Conservation (phyloP, 2,113 vertebrate genomes). For the Harpagus bidentatus region DNA sequence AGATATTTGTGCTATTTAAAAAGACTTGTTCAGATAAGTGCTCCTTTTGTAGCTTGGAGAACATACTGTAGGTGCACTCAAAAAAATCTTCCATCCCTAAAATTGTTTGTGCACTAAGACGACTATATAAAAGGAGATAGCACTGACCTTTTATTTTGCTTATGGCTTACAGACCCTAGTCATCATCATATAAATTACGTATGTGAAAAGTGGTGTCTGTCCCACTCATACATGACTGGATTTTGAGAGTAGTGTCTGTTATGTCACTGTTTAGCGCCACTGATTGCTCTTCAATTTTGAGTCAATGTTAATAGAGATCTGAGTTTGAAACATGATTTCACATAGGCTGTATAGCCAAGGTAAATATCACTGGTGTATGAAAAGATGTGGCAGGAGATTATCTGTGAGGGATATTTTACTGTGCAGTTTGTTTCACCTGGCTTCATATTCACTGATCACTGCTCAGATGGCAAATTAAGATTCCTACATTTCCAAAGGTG, state of each 20-base stretch:
- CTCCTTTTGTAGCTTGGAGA: neutral
- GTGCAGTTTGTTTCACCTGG: neutral
- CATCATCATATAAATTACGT: neutral
- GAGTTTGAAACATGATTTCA: neutral
- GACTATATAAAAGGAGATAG: neutral
- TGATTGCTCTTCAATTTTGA: neutral
- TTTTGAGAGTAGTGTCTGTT: neutral
- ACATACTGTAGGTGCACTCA: neutral
- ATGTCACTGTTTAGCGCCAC: rapidly evolving
- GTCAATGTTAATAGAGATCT: neutral
- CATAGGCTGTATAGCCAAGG: neutral
- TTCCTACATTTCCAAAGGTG: neutral
- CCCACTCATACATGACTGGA: neutral
- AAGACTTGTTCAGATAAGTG: neutral
- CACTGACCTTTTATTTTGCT: neutral
- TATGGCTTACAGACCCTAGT: neutral
- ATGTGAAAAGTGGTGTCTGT: neutral
- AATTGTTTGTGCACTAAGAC: neutral
- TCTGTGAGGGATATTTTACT: neutral
- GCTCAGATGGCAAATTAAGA: neutral
- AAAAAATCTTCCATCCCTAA: neutral
- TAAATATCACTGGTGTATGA: neutral
- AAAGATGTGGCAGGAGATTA: neutral
- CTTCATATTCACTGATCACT: neutral
- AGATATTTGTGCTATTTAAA: neutral